Percentiles rank a stretch among this genome's conserved stretches.
These are phyloP conservation scores for Leptinotarsa undecemlineata DNA, from an alignment of 1,140 invertebrate species.

Conservation along the genomic window DNA sequence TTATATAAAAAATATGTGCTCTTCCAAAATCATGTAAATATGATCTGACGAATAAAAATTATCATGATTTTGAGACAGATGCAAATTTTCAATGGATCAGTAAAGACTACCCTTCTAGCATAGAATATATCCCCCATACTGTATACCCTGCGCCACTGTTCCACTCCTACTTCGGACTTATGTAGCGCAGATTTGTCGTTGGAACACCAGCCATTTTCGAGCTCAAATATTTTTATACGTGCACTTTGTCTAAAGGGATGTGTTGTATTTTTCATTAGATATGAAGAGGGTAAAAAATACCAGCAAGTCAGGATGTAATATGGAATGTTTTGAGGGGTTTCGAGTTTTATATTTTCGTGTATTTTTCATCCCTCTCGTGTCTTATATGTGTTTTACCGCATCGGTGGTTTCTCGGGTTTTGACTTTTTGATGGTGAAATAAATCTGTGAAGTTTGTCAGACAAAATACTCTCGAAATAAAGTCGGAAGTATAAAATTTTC, in stretches of 20 bases:
- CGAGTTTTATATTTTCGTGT: slow-evolving; percentile 12
- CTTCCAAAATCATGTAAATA: too few species aligned
- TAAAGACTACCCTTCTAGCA: too few species aligned
- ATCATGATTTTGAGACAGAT: too few species aligned
- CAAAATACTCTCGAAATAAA: too few species aligned
- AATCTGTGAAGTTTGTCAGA: too few species aligned
- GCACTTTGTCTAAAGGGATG: slow-evolving; percentile 52
- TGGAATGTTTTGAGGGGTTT: slow-evolving; percentile 21
- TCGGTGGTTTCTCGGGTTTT: not conserved
- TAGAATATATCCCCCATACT: too few species aligned
- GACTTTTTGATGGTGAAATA: too few species aligned
- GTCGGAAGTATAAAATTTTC: too few species aligned
- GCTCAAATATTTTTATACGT: slow-evolving; percentile 50
- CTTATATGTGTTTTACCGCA: slow-evolving; percentile 13
- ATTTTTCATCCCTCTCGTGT: slow-evolving; percentile 9
- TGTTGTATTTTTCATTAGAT: slow-evolving; percentile 45
- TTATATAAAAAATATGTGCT: too few species aligned
- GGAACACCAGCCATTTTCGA: slow-evolving; percentile 43
- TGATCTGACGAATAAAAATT: too few species aligned
- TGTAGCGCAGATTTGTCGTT: slow-evolving; percentile 40
- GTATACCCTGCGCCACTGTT: not conserved
- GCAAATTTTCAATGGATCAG: too few species aligned
- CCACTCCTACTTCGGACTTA: slow-evolving; percentile 21
- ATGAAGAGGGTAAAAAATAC: slow-evolving; percentile 39
- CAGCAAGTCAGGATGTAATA: slow-evolving; percentile 39